Percentiles rank a stretch among this genome's conserved stretches.
phyloP scores from a whole-genome alignment of 2,113 vertebrate genomes.

The Pseudorasbora parva region DNA sequence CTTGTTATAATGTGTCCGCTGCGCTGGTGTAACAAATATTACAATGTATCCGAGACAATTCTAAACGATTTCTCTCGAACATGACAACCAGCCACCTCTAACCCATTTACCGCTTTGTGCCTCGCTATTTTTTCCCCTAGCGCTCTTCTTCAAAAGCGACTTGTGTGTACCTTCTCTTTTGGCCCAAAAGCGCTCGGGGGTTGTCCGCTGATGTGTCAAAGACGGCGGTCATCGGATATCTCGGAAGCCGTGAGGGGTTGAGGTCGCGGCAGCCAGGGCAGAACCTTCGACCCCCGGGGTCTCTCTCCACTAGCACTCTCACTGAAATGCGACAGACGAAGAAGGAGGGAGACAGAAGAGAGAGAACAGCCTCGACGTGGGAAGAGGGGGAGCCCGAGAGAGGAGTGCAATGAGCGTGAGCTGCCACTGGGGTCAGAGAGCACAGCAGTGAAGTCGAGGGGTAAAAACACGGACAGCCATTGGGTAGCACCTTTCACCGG shows the following conservation, averaged over 20 bases:
- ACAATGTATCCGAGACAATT: constrained; percentile 10
- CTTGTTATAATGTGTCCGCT: background rate
- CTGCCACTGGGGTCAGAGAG: constrained; percentile 87
- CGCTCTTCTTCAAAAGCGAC: constrained; percentile 67
- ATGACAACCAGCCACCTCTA: constrained; percentile 80
- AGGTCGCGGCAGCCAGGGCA: constrained; percentile 76
- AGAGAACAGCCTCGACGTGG: constrained; percentile 52
- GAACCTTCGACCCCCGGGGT: constrained; percentile 83
- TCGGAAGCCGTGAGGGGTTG: constrained; percentile 61
- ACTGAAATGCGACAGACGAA: constrained; percentile 67
- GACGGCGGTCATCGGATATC: constrained; percentile 55
- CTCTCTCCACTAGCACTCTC: constrained; percentile 63
- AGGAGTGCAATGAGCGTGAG: constrained; percentile 79
- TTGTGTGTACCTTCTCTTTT: constrained; percentile 74
- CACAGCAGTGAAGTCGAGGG: constrained; percentile 65
- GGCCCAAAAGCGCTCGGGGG: constrained; percentile 70
- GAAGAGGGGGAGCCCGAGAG: constrained; percentile 59
- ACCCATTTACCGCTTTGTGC: constrained; percentile 82
- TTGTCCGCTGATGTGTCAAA: constrained; percentile 75
- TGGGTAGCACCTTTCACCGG: constrained; percentile 5
- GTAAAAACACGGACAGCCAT: constrained; percentile 24
- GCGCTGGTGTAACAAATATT: background rate
- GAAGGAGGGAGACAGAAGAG: constrained; percentile 56
- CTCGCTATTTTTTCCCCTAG: constrained; percentile 66
- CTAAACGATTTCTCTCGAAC: constrained; percentile 63